Evolutionary conservation across 2,888 invertebrate genomes (phyloP), one percentile per base, ranked within the genome.

Genomic region (Drosophila picticornis): DNA sequence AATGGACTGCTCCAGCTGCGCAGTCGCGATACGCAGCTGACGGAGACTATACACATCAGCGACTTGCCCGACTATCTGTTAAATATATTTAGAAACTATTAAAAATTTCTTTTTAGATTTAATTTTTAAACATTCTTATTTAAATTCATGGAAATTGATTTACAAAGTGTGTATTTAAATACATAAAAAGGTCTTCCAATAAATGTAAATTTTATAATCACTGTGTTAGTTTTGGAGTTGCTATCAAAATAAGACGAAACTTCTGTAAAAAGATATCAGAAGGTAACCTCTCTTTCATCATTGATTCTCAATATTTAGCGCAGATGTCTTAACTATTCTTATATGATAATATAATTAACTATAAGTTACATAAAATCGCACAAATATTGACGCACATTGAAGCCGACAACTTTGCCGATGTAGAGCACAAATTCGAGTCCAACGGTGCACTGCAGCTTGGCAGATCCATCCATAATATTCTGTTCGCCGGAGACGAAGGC

Each of bases 371-470:
- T 94, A 84, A 96, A 96, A 94, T 97, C 96, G 90, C 95, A 95
- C 73, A 97, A 94, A 94, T 97, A 97, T 90, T 96, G 96, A 66
- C 95, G 94, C 59, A 97, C 94, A 92, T 96, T 96, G 88, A 97
- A 96, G 7, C 96, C 95, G 29, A 97, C 95, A 58, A 95, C 96
- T 90, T 96, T 96, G 1, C 97, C 95, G 50, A 98, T 95, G 6
- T 96, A 95, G 25, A 95, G 94, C 61, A 98, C 96, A 88, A 97
- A 97, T 84, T 98, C 97, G 48, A 96, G 95, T 22, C 96, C 95
- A 6, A 97, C 96, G 34, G 96, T 96, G 92, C 98, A 98, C 92
- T 97, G 98, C 87, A 97, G 96, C 90, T 97, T 97, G 0, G 97
- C 96, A 1, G 96, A 95, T 76, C 98, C 97, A 43, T 93, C 93